A percentile compares a stretch with the other conserved stretches of the same genome.
phyloP scores from a whole-genome alignment of 2,888 invertebrate genomes.

The Erynnis tages region DNA sequence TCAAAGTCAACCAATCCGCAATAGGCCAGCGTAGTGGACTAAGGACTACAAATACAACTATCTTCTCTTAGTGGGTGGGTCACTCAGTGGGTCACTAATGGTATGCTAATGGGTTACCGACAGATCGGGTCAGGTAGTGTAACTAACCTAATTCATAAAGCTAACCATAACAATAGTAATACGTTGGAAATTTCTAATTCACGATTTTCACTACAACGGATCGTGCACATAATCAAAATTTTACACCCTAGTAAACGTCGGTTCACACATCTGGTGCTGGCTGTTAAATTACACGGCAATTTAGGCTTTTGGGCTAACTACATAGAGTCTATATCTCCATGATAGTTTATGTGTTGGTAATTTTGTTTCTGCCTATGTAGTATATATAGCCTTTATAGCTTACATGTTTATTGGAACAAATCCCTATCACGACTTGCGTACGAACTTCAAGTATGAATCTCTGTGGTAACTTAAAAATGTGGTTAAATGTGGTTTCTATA shows the following conservation, averaged over 20 bases:
- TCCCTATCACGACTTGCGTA: too few relatives aligned
- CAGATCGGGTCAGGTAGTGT: too few relatives aligned
- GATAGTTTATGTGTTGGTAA: constrained; percentile 1
- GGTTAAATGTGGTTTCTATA: too few relatives aligned
- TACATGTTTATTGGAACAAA: too few relatives aligned
- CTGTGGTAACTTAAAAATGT: too few relatives aligned
- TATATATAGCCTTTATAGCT: constrained; percentile 1
- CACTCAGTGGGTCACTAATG: too few relatives aligned
- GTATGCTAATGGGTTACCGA: too few relatives aligned
- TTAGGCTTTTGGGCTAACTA: constrained; percentile 5
- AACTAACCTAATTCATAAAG: background rate
- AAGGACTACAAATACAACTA: too few relatives aligned
- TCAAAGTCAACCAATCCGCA: too few relatives aligned
- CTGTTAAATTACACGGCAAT: constrained; percentile 7
- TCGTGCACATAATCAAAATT: constrained; percentile 24
- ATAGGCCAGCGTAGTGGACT: too few relatives aligned
- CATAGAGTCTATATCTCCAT: constrained; percentile 10
- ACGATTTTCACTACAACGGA: constrained; percentile 17
- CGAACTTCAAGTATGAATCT: too few relatives aligned
- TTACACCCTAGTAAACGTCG: constrained; percentile 25
- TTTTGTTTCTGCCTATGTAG: constrained; percentile 1
- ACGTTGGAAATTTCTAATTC: constrained; percentile 11
- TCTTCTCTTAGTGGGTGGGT: too few relatives aligned
- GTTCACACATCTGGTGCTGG: constrained; percentile 3
- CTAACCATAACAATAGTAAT: background rate